Percentiles rank a stretch among this genome's conserved stretches.
Conservation (phyloP, 2,797 vertebrate species). For the Chrosomus eos region DNA sequence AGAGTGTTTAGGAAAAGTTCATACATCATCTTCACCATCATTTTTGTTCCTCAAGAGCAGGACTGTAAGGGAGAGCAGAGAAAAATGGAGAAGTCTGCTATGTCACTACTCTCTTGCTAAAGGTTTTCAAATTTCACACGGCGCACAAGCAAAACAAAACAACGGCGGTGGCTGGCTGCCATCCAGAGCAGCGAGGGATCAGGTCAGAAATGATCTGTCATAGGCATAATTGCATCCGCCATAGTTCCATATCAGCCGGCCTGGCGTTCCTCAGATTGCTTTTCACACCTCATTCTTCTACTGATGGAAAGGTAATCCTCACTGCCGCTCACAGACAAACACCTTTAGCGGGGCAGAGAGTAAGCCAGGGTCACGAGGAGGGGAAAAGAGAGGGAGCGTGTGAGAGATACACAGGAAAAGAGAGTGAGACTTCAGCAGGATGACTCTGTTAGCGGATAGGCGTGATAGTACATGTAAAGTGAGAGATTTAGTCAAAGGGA, state of each 20-base stretch:
- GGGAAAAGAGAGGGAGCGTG: constrained; percentile 40
- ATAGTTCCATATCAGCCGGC: constrained; percentile 68
- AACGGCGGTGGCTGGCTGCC: constrained; percentile 57
- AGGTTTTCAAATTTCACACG: constrained; percentile 44
- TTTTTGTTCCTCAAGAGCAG: constrained; percentile 10
- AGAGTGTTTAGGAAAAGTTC: constrained; percentile 15
- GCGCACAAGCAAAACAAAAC: constrained; percentile 66
- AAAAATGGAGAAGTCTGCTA: constrained; percentile 39
- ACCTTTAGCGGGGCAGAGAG: constrained; percentile 57
- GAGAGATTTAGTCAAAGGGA: constrained; percentile 23
- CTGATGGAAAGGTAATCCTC: constrained; percentile 77
- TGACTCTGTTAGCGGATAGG: constrained; percentile 43
- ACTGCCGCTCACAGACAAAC: constrained; percentile 66
- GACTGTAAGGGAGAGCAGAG: constrained; percentile 22
- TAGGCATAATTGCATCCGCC: constrained; percentile 78
- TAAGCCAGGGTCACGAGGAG: constrained; percentile 15
- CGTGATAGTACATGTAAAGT: constrained; percentile 32
- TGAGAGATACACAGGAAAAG: neutral
- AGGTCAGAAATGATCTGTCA: constrained; percentile 77
- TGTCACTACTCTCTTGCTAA: constrained; percentile 40
- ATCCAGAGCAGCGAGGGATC: constrained; percentile 65
- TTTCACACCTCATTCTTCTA: constrained; percentile 78
- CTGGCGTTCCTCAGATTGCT: constrained; percentile 73
- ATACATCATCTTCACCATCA: constrained; percentile 21
- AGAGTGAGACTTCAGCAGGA: constrained; percentile 34